Percentiles rank a stretch among this genome's conserved stretches.
phyloP scores from a whole-genome alignment of 2,797 vertebrate species.

The Xiphorhynchus erythropygius region DNA sequence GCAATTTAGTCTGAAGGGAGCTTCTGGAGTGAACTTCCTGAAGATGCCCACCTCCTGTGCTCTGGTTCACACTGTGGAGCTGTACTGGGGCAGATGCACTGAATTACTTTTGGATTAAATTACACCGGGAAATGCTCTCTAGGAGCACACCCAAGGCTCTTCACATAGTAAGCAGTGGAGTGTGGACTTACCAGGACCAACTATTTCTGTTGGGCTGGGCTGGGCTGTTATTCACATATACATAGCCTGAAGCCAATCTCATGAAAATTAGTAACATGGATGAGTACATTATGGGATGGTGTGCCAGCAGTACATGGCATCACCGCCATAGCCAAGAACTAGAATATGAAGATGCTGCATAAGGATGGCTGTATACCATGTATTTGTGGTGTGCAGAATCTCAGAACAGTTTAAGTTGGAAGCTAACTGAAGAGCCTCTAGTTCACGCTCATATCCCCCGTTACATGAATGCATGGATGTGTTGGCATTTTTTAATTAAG shows the following conservation, averaged over 20 bases:
- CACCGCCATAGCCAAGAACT: neutral
- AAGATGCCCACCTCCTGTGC: neutral
- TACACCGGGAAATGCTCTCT: neutral
- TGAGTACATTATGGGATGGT: neutral
- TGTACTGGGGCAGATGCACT: neutral
- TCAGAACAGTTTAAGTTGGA: neutral
- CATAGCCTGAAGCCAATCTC: neutral
- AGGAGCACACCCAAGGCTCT: neutral
- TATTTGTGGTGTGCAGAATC: neutral
- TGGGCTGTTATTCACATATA: neutral
- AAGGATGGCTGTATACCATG: rapidly evolving
- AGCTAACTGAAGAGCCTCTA: neutral
- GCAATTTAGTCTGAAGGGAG: neutral
- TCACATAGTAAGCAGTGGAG: neutral
- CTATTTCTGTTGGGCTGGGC: neutral
- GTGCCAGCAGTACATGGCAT: neutral
- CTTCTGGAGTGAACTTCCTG: neutral
- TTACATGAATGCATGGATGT: neutral
- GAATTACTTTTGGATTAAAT: neutral
- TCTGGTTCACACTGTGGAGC: neutral
- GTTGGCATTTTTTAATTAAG: neutral
- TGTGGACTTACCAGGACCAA: neutral
- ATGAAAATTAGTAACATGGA: neutral
- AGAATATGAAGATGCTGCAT: neutral
- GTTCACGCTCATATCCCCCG: neutral